Percentiles rank a stretch among this genome's conserved stretches.
Conservation (phyloP, 2,113 vertebrate species). For the Corydoras maculifer region DNA sequence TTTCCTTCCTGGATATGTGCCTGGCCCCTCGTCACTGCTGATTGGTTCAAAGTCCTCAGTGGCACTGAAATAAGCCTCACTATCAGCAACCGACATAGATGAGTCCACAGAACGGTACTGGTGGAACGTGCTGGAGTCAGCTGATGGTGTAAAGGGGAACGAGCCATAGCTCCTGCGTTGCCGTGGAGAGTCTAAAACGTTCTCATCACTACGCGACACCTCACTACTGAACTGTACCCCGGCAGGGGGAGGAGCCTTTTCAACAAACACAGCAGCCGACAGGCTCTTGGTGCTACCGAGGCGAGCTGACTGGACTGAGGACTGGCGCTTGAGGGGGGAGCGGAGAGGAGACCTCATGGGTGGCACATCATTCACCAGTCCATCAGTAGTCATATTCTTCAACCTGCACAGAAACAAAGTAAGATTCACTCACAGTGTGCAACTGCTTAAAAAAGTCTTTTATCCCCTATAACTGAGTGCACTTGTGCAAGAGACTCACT, state of each 20-base stretch:
- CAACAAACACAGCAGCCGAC: slow-evolving; percentile 83
- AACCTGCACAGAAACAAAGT: slow-evolving; percentile 55
- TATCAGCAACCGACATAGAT: slow-evolving; percentile 94
- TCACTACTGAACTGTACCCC: slow-evolving; percentile 92
- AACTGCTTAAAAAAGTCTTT: background rate
- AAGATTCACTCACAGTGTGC: background rate
- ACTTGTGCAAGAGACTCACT: slow-evolving; percentile 62
- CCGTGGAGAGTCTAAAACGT: slow-evolving; percentile 87
- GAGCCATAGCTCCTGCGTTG: slow-evolving; percentile 93
- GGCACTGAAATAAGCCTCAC: slow-evolving; percentile 96
- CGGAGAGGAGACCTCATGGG: slow-evolving; percentile 81
- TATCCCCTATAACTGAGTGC: background rate
- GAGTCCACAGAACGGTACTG: slow-evolving; percentile 95
- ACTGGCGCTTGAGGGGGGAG: slow-evolving; percentile 85
- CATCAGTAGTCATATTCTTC: slow-evolving; percentile 64
- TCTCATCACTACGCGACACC: slow-evolving; percentile 91
- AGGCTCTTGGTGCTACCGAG: slow-evolving; percentile 95
- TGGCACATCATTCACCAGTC: slow-evolving; percentile 53
- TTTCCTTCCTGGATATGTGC: slow-evolving; percentile 92
- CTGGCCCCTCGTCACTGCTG: slow-evolving; percentile 94
- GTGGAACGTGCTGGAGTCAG: slow-evolving; percentile 92
- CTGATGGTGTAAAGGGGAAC: slow-evolving; percentile 91
- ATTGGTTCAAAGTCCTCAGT: slow-evolving; percentile 94
- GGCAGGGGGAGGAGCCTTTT: slow-evolving; percentile 76
- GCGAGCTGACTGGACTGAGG: slow-evolving; percentile 82